Evolutionary conservation across 2,113 vertebrate species (phyloP).

Genomic region (Nicator chloris): DNA sequence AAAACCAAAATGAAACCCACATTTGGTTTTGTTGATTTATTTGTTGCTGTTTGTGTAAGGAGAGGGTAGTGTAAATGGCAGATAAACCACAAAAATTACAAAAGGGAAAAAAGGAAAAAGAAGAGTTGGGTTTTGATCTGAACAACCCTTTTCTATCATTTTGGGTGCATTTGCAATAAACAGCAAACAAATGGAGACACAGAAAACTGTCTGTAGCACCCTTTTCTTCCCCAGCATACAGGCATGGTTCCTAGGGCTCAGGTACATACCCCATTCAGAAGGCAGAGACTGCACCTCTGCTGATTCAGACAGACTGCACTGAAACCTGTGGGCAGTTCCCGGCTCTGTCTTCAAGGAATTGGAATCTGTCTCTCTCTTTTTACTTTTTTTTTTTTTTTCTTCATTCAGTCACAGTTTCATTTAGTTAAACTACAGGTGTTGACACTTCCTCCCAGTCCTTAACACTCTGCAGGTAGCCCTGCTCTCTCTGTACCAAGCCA

Average conservation of each 20-base stretch:
- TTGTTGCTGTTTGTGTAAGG: background rate
- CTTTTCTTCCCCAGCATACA: background rate
- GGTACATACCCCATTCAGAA: accelerated
- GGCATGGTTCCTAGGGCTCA: background rate
- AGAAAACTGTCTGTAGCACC: background rate
- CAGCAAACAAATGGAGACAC: background rate
- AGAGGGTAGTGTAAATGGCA: background rate
- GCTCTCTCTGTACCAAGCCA: background rate
- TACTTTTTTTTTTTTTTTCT: background rate
- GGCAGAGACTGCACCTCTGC: background rate
- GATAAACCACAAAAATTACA: background rate
- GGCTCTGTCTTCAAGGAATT: accelerated
- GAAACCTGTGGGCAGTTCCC: background rate
- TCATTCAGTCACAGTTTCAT: background rate
- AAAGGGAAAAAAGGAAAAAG: background rate
- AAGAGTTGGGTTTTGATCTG: background rate
- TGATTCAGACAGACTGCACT: background rate
- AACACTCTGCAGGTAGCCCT: background rate
- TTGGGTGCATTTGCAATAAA: background rate
- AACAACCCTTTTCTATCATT: background rate
- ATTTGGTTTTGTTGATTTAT: background rate
- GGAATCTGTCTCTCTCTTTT: background rate
- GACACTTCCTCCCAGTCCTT: background rate
- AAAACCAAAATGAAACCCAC: too few species aligned
- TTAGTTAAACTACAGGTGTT: background rate